Base-by-base conservation (phyloP, 2,797 vertebrate species). In the Microchirus variegatus region DNA sequence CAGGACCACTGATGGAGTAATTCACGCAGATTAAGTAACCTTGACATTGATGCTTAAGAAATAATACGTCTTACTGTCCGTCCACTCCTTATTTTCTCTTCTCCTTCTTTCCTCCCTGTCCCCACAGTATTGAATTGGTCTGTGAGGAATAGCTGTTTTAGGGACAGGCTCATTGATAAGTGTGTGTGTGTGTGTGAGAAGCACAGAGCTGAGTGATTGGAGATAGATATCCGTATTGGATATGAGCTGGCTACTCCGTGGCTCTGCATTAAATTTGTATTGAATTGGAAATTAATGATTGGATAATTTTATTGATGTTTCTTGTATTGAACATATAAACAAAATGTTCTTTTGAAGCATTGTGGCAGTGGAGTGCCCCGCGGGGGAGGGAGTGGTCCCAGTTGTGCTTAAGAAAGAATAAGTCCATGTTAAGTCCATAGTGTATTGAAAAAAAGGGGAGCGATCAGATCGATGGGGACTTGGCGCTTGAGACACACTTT, bases 291-390 rank as follows among this genome's bases (percentile, higher is more conserved):
- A 91, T 85, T 82, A 90, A 91, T 89, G 91, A 90, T 89, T 76
- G 75, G 80, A 85, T 89, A 87, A 93, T 89, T 87, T 60, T 71
- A 91, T 91, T 64, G 88, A 90, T 67, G 82, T 86, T 85, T 80
- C 54, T 78, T 74, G 73, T 86, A 90, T 91, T 89, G 87, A 92
- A 86, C 88, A 87, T 83, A 85, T 81, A 87, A 89, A 90, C 89
- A 90, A 87, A 85, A 90, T 91, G 87, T 84, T 89, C 80, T 90
- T 90, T 91, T 90, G 85, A 90, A 88, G 85, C 75, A 85, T 86
- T 81, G 83, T 85, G 83, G 69, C 72, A 86, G 76, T 52, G 77
- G 60, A 85, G 61, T 70, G 70, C 67, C 75, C 77, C 16, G 59
- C 31, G 73, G 57, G 75, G 75, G 35, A 9, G 48, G 52, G 16